Evolutionary conservation across 2,113 vertebrate species (phyloP).

Genomic region (Kryptolebias marmoratus): DNA sequence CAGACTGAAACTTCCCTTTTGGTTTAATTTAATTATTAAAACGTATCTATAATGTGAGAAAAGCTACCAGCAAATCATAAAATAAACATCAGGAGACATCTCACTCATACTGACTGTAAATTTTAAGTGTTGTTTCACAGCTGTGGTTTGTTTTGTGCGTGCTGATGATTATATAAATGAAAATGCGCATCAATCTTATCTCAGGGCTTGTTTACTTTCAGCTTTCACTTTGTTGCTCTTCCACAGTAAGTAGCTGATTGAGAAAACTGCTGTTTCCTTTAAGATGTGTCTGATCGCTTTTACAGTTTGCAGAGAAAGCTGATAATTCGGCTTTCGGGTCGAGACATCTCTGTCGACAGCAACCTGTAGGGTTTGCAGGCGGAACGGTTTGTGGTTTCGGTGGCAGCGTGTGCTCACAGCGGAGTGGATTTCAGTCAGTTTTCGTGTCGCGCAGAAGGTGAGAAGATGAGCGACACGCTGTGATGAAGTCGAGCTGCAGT

Average conservation of each 20-base stretch:
- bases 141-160: no score
- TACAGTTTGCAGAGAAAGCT: constrained; percentile 6
- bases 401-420: constrained; percentile 18
- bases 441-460: constrained; percentile 16
- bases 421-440: constrained; percentile 21
- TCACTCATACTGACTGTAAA: no score
- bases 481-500: constrained; percentile 15
- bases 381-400: constrained; percentile 4
- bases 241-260: neutral
- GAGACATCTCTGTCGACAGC: neutral
- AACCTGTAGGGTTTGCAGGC: constrained; percentile 2
- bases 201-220: neutral
- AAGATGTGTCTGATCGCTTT: neutral
- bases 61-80: neutral
- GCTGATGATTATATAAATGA: no score
- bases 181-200: neutral
- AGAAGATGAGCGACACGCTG: constrained; percentile 25
- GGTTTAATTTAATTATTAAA: neutral
- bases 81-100: neutral
- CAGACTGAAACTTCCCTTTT: neutral
- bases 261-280: neutral
- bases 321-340: neutral
- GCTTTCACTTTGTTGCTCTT: neutral
- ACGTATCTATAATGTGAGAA: neutral
- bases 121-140: no score